phyloP scores from a whole-genome alignment of 2,888 invertebrate genomes.

The Tenthredo scrophulariae region DNA sequence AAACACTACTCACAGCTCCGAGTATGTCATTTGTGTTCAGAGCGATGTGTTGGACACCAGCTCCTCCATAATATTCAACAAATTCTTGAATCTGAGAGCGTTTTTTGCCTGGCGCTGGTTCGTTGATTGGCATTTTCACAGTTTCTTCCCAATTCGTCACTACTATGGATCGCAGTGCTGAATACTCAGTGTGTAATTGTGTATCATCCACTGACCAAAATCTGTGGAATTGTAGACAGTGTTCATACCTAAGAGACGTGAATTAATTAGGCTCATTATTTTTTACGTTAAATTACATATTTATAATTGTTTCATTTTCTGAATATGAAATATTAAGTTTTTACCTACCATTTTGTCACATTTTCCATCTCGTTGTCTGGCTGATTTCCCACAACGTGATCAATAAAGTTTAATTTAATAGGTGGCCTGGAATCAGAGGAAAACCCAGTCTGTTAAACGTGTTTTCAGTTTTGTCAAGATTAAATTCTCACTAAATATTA shows the following conservation, averaged over 20 bases:
- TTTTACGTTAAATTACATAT: conserved; percentile 1
- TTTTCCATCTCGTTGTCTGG: conserved; percentile 95
- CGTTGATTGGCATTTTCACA: conserved; percentile 98
- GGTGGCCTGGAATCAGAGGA: conserved; percentile 80
- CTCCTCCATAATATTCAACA: conserved; percentile 98
- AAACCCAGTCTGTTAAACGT: neutral
- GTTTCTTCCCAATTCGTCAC: conserved; percentile 99
- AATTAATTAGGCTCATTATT: neutral
- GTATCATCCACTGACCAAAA: conserved; percentile 99
- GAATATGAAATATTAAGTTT: neutral
- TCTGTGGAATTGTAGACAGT: conserved; percentile 87
- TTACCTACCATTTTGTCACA: conserved; percentile 89
- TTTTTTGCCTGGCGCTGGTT: conserved; percentile 95
- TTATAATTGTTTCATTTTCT: neutral
- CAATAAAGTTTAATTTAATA: conserved; percentile 91
- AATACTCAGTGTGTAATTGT: conserved; percentile 97
- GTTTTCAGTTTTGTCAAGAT: neutral
- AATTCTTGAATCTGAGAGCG: conserved; percentile 99
- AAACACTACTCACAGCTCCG: conserved; percentile 82
- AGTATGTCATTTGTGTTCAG: conserved; percentile 97
- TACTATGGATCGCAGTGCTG: conserved; percentile 97
- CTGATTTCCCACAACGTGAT: conserved; percentile 99
- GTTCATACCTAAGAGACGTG: conserved; percentile 83
- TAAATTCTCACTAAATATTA: neutral
- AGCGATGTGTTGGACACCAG: conserved; percentile 99